A percentile compares a stretch with the other conserved stretches of the same genome.
These are phyloP conservation scores for Pseudolaguvia tuberculata DNA, from an alignment of 2,113 vertebrate genomes.

Conservation along the genomic window DNA sequence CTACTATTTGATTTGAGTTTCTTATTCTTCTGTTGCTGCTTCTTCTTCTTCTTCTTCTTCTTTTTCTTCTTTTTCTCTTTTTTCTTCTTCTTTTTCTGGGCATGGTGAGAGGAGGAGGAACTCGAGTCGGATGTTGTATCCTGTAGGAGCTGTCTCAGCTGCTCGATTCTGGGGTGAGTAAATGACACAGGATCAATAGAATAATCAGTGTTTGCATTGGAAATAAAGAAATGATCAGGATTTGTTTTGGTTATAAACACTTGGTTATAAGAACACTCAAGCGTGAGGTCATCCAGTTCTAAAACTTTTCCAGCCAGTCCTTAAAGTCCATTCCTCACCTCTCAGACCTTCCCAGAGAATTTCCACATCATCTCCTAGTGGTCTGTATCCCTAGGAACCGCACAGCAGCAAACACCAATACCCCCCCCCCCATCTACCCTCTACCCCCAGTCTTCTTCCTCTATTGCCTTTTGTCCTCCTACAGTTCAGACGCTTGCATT, in stretches of 20 bases:
- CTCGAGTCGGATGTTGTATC: slow-evolving; percentile 83
- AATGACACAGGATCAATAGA: slow-evolving; percentile 2
- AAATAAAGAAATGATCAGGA: neutral
- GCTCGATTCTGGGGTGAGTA: slow-evolving; percentile 77
- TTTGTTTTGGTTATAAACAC: neutral
- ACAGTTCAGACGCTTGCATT: slow-evolving; percentile 36
- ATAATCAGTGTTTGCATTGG: neutral
- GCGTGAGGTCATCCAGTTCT: neutral
- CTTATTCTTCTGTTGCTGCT: slow-evolving; percentile 72
- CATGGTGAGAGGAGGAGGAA: slow-evolving; percentile 56
- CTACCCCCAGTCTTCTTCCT: slow-evolving; percentile 17
- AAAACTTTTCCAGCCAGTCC: slow-evolving; percentile 9
- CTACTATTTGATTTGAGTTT: slow-evolving; percentile 73
- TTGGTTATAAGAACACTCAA: neutral
- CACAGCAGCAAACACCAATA: slow-evolving; percentile 21
- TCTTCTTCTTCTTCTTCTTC: slow-evolving; percentile 67
- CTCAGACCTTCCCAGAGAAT: slow-evolving; percentile 35
- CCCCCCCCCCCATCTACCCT: too few relatives aligned
- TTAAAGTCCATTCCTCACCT: slow-evolving; percentile 41
- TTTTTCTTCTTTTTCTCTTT: slow-evolving; percentile 60
- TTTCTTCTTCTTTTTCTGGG: slow-evolving; percentile 63
- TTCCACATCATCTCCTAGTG: slow-evolving; percentile 23
- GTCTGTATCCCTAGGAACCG: slow-evolving; percentile 16
- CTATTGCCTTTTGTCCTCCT: slow-evolving; percentile 29
- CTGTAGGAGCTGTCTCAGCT: slow-evolving; percentile 85